These are phyloP conservation scores for Pipra filicauda DNA, from an alignment of 2,113 vertebrate genomes.

Conservation along the genomic window DNA sequence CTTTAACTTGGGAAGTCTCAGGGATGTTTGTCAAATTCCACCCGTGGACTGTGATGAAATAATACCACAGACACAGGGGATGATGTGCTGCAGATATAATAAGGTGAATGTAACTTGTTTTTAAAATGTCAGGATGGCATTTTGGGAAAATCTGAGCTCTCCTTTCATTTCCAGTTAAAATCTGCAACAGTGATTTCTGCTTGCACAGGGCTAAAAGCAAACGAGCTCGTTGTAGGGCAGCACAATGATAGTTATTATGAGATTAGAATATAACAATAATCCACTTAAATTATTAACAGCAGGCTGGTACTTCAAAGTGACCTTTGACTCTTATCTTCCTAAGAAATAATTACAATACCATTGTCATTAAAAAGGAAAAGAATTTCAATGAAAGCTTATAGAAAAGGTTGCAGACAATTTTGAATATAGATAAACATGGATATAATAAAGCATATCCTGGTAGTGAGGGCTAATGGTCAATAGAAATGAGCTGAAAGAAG, in stretches of 20 bases:
- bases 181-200: background rate
- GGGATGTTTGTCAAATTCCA: background rate
- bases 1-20: background rate
- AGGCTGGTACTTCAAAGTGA: conserved; percentile 23
- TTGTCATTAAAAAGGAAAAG: background rate
- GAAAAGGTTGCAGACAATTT: background rate
- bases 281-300: conserved; percentile 40
- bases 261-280: conserved; percentile 20
- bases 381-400: background rate
- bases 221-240: background rate
- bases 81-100: background rate
- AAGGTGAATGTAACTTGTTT: background rate
- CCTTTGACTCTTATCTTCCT: background rate
- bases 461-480: background rate
- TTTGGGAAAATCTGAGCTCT: background rate
- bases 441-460: background rate
- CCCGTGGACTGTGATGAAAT: background rate
- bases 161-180: background rate
- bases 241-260: background rate
- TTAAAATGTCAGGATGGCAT: conserved; percentile 14
- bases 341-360: background rate
- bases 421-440: background rate
- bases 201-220: background rate
- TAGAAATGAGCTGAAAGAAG: background rate
- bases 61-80: background rate